These are phyloP conservation scores for Eupithecia exiguata DNA, from an alignment of 2,888 invertebrate species.

Conservation along the genomic window DNA sequence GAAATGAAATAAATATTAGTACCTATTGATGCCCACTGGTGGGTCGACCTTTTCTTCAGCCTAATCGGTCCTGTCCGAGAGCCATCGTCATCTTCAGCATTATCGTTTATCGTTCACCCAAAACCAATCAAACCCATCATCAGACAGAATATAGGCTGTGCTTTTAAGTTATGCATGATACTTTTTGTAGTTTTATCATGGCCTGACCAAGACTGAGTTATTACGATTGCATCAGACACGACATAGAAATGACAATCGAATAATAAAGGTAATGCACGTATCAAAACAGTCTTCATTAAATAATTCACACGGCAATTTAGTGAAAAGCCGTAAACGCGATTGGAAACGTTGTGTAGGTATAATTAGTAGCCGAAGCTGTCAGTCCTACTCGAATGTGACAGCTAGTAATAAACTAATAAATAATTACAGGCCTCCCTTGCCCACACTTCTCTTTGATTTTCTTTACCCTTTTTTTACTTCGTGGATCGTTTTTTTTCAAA, in stretches of 20 bases:
- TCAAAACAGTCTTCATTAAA: conserved; percentile 18
- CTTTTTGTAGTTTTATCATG: neutral
- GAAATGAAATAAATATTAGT: neutral
- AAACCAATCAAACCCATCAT: neutral
- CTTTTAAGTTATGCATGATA: neutral
- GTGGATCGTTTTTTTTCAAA: conserved; percentile 56
- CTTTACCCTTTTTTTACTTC: conserved; percentile 44
- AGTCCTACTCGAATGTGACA: conserved; percentile 63
- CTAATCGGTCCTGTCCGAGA: neutral
- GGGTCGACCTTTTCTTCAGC: neutral
- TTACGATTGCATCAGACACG: neutral
- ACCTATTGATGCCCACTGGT: neutral
- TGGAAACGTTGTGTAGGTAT: conserved; percentile 44
- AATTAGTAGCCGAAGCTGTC: conserved; percentile 62
- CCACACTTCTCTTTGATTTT: conserved; percentile 79
- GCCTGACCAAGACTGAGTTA: neutral
- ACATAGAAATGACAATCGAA: neutral
- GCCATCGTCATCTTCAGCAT: neutral
- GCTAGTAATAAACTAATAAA: conserved; percentile 67
- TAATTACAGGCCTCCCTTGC: conserved; percentile 69
- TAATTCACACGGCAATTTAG: conserved; percentile 37
- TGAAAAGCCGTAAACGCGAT: conserved; percentile 34
- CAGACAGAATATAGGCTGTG: neutral
- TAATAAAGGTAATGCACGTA: conserved; percentile 11
- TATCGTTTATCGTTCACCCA: neutral